Conservation (phyloP, 2,888 invertebrate genomes). For the Ophion obscuratus region DNA sequence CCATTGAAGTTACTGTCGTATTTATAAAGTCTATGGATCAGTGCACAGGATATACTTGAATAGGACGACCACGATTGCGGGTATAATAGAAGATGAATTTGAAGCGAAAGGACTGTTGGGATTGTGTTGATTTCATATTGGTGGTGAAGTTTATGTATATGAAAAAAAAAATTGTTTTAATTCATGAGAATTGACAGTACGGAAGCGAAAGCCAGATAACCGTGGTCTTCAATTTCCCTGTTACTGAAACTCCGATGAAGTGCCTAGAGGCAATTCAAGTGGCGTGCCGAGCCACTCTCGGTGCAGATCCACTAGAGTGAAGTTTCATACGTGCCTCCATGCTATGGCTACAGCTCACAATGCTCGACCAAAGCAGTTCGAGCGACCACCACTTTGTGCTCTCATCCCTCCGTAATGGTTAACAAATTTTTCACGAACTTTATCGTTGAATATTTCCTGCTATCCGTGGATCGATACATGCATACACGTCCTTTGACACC, state of each 20-base stretch:
- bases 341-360: neutral
- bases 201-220: slow-evolving; percentile 3
- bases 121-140: slow-evolving; percentile 15
- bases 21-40: neutral
- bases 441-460: slow-evolving; percentile 36
- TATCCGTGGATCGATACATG: neutral
- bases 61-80: neutral
- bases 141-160: slow-evolving; percentile 1
- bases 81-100: neutral
- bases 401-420: slow-evolving; percentile 21
- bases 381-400: neutral
- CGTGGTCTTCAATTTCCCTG: slow-evolving; percentile 19
- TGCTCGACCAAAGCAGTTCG: slow-evolving; percentile 29
- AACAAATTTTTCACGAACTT: slow-evolving; percentile 51
- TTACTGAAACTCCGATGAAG: slow-evolving; percentile 5
- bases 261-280: neutral
- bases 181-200: slow-evolving; percentile 39
- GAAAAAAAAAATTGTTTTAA: slow-evolving; percentile 19
- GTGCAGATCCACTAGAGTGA: slow-evolving; percentile 27
- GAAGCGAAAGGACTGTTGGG: neutral
- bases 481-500: slow-evolving; percentile 11
- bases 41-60: neutral
- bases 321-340: slow-evolving; percentile 3
- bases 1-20: neutral
- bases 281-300: slow-evolving; percentile 38